phyloP scores from a whole-genome alignment of 2,113 vertebrate genomes.

The Kobus ellipsiprymnus region DNA sequence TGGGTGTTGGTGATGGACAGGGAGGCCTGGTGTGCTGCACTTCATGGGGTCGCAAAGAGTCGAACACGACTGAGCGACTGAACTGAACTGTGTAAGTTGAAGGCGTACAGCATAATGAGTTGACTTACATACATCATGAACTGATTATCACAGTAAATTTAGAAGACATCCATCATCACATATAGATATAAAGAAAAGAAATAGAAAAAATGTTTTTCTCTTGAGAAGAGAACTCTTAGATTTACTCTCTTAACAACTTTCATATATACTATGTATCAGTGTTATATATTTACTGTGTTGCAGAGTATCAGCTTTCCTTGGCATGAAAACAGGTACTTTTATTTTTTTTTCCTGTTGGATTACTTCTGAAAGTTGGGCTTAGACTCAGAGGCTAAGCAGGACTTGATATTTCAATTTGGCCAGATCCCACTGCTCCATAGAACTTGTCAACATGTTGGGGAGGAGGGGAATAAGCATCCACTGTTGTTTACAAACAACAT shows the following conservation, averaged over 20 bases:
- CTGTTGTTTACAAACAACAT: slow-evolving; percentile 8
- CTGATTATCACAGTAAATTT: not conserved
- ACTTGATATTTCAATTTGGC: not conserved
- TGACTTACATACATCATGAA: not conserved
- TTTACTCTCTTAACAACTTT: not conserved
- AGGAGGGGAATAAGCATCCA: not conserved
- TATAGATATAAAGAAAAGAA: not conserved
- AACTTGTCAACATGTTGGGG: not conserved
- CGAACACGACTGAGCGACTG: too few relatives aligned
- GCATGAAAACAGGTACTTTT: not conserved
- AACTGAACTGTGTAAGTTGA: not conserved
- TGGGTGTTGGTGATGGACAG: too few relatives aligned
- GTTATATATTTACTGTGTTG: not conserved
- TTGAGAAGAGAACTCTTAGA: not conserved
- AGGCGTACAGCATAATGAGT: not conserved
- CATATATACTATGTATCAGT: not conserved
- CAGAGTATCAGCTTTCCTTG: not conserved
- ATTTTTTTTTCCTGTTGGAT: not conserved
- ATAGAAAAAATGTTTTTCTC: not conserved
- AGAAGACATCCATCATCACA: not conserved
- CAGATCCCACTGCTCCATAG: not conserved
- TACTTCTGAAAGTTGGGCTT: not conserved
- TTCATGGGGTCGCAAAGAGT: too few relatives aligned
- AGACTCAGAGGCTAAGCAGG: not conserved
- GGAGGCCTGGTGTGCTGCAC: too few relatives aligned